Percentiles rank a stretch among this genome's conserved stretches.
Evolutionary conservation across 1,140 invertebrate species (phyloP).

Genomic region (Drosophila novamexicana): DNA sequence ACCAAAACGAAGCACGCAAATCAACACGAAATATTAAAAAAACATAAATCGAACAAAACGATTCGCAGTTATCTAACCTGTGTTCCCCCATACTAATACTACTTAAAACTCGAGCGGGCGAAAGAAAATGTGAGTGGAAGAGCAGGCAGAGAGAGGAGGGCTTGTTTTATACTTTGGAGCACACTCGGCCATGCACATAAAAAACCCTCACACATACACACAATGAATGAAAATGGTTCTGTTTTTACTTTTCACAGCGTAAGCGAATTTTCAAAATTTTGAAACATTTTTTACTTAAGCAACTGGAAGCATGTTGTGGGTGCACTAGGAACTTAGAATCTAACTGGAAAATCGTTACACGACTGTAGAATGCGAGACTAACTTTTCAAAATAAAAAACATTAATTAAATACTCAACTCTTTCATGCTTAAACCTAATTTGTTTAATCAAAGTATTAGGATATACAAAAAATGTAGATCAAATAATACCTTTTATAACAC

Average conservation of each 20-base stretch:
- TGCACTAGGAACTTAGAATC: constrained; percentile 26
- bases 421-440: constrained; percentile 1
- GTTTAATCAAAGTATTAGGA: too few relatives aligned
- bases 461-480: too few relatives aligned
- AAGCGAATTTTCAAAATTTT: constrained; percentile 76
- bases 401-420: constrained; percentile 1
- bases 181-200: constrained; percentile 56
- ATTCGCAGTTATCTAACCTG: constrained; percentile 35
- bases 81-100: constrained; percentile 51
- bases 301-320: constrained; percentile 42
- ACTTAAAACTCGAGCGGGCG: constrained; percentile 18
- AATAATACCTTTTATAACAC: too few relatives aligned
- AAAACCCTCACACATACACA: constrained; percentile 38
- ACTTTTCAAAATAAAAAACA: constrained; percentile 19
- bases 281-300: constrained; percentile 32
- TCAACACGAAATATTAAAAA: constrained; percentile 38
- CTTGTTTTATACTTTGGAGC: constrained; percentile 56
- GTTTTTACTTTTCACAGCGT: constrained; percentile 80
- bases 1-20: constrained; percentile 35
- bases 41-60: constrained; percentile 26
- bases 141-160: constrained; percentile 10
- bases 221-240: constrained; percentile 66
- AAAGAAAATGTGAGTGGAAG: not conserved
- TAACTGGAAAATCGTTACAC: constrained; percentile 15
- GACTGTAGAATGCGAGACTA: constrained; percentile 29